Evolutionary conservation across 64 coral and sea anemone species (phyloP).

Genomic region (Montipora sp.): DNA sequence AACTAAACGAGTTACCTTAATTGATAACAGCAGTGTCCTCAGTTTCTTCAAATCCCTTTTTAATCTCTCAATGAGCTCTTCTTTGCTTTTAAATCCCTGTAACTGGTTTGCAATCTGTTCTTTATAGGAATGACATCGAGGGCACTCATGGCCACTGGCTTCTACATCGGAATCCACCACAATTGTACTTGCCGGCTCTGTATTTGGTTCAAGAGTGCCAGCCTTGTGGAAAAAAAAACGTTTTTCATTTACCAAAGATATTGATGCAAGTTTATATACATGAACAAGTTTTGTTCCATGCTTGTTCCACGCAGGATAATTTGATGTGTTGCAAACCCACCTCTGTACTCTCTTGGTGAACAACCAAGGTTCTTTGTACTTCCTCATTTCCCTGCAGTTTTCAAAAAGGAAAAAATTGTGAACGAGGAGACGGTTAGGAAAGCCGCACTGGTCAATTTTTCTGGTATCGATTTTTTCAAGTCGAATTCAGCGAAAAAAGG

Average conservation of each 20-base stretch:
- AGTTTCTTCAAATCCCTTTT: slow-evolving; percentile 52
- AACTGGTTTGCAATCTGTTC: background rate
- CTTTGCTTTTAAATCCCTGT: slow-evolving; percentile 14
- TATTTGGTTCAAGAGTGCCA: background rate
- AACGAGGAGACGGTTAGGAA: too few species aligned
- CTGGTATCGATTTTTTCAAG: too few species aligned
- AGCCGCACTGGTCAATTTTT: too few species aligned
- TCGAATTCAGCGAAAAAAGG: too few species aligned
- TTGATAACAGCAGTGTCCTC: slow-evolving; percentile 24
- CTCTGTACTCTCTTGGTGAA: background rate
- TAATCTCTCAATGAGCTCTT: slow-evolving; percentile 24
- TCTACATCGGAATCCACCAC: background rate
- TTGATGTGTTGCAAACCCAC: background rate
- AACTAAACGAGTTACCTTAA: slow-evolving; percentile 29
- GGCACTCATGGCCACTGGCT: slow-evolving; percentile 2
- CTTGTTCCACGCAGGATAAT: too few species aligned
- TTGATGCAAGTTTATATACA: too few species aligned
- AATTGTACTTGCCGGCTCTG: slow-evolving; percentile 1
- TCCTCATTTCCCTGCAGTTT: slow-evolving; percentile 9
- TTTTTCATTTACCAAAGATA: too few species aligned
- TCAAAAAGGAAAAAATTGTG: background rate
- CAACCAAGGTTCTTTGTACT: slow-evolving; percentile 16
- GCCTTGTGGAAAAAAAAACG: background rate
- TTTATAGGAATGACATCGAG: slow-evolving; percentile 53
- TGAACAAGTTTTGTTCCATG: too few species aligned